Evolutionary conservation across 1,140 invertebrate genomes (phyloP).

Genomic region (Ceratoteleas bidentatus): DNA sequence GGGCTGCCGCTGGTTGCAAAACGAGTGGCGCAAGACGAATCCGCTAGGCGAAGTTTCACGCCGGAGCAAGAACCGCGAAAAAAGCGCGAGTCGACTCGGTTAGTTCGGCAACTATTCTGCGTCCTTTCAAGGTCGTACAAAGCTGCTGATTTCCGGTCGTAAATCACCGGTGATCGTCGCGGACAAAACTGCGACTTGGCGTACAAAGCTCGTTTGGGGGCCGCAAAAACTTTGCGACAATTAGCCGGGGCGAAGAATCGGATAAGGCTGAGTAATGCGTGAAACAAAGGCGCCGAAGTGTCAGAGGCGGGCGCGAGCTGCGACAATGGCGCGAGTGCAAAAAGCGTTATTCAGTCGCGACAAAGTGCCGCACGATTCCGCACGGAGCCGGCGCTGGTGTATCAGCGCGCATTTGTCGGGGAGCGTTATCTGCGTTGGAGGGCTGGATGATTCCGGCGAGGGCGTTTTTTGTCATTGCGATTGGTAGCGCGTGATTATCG

Average conservation of each 20-base stretch:
- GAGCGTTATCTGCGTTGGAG: no score
- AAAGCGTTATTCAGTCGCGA: slow-evolving; percentile 1
- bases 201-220: slow-evolving; percentile 66
- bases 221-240: slow-evolving; percentile 69
- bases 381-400: no score
- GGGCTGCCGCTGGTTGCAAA: slow-evolving; percentile 18
- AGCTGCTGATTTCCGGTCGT: slow-evolving; percentile 72
- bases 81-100: no score
- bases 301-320: slow-evolving; percentile 38
- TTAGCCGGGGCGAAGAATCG: slow-evolving; percentile 63
- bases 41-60: slow-evolving; percentile 13
- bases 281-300: slow-evolving; percentile 58
- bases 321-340: slow-evolving; percentile 41
- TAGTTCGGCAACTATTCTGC: no score
- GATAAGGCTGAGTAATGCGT: slow-evolving; percentile 60
- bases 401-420: no score
- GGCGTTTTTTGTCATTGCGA: no score
- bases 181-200: neutral
- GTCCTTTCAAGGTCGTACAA: slow-evolving; percentile 64
- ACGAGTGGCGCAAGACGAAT: slow-evolving; percentile 21
- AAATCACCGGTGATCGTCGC: slow-evolving; percentile 73
- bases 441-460: no score
- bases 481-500: no score
- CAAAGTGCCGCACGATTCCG: no score
- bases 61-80: no score